Percentiles rank a stretch among this genome's conserved stretches.
These are phyloP conservation scores for Protonibea diacanthus DNA, from an alignment of 2,797 vertebrate genomes.

Conservation along the genomic window DNA sequence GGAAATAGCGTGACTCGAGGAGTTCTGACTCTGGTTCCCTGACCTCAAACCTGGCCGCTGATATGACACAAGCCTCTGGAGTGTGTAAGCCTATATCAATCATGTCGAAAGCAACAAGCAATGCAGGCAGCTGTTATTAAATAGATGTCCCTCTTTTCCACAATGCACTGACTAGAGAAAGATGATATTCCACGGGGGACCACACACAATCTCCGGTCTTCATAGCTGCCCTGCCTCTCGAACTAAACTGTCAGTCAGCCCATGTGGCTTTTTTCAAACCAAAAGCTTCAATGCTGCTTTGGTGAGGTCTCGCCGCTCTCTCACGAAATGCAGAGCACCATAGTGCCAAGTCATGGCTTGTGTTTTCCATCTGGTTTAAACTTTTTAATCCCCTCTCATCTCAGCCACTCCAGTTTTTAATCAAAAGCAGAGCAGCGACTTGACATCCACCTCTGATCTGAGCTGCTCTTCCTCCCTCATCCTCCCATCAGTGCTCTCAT, in stretches of 20 bases:
- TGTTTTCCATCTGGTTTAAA: constrained; percentile 49
- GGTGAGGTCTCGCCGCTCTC: constrained; percentile 30
- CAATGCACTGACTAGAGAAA: not conserved
- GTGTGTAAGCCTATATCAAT: constrained; percentile 21
- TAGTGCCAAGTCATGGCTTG: constrained; percentile 28
- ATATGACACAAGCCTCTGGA: constrained; percentile 35
- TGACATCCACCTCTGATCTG: constrained; percentile 27
- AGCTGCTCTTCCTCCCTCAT: not conserved
- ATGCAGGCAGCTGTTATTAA: constrained; percentile 25
- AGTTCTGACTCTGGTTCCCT: constrained; percentile 25
- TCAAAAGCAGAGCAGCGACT: constrained; percentile 57
- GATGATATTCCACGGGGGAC: constrained; percentile 9
- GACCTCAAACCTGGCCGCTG: constrained; percentile 56
- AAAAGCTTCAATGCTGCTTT: constrained; percentile 9
- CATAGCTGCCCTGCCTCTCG: not conserved
- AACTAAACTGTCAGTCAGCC: constrained; percentile 13
- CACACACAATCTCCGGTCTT: not conserved
- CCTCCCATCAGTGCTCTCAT: constrained; percentile 7
- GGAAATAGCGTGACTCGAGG: constrained; percentile 50
- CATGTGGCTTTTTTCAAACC: constrained; percentile 25
- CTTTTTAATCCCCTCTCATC: constrained; percentile 40
- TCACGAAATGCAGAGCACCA: constrained; percentile 27
- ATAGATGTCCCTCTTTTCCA: constrained; percentile 8
- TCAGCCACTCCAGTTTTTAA: constrained; percentile 58
- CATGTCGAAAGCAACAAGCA: constrained; percentile 29